A percentile compares a stretch with the other conserved stretches of the same genome.
Conservation (phyloP, 2,797 vertebrate species). For the Rallus crepitans region DNA sequence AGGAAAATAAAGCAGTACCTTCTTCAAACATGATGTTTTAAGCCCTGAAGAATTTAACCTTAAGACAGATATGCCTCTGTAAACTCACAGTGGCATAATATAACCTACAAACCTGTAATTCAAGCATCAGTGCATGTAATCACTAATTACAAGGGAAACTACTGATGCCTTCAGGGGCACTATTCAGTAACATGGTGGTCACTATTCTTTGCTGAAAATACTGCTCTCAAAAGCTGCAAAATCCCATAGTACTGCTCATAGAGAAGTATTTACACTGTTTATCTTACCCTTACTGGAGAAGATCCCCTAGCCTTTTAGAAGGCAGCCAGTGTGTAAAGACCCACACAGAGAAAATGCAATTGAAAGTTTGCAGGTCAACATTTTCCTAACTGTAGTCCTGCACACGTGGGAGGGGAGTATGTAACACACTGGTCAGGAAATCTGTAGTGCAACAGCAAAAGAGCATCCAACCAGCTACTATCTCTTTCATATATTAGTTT, state of each 20-base stretch:
- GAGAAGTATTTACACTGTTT: background rate
- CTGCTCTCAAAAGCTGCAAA: background rate
- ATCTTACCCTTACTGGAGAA: background rate
- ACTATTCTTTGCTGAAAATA: background rate
- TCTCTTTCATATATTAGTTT: background rate
- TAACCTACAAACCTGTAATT: background rate
- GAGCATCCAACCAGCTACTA: background rate
- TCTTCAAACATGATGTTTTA: background rate
- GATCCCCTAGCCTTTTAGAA: background rate
- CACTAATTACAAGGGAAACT: background rate
- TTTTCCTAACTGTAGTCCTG: background rate
- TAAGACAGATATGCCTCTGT: background rate
- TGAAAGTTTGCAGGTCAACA: background rate
- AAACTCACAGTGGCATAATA: background rate
- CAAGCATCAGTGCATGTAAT: background rate
- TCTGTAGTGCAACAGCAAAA: background rate
- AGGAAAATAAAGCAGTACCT: background rate
- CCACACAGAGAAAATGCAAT: background rate
- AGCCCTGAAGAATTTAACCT: background rate
- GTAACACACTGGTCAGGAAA: background rate
- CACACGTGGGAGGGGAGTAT: rapidly evolving
- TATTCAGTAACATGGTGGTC: background rate
- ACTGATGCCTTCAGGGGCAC: background rate
- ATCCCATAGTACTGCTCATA: background rate
- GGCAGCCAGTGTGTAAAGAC: background rate